Base-by-base conservation (phyloP, 1,140 invertebrate genomes). In the Rhyacophila brunnea region DNA sequence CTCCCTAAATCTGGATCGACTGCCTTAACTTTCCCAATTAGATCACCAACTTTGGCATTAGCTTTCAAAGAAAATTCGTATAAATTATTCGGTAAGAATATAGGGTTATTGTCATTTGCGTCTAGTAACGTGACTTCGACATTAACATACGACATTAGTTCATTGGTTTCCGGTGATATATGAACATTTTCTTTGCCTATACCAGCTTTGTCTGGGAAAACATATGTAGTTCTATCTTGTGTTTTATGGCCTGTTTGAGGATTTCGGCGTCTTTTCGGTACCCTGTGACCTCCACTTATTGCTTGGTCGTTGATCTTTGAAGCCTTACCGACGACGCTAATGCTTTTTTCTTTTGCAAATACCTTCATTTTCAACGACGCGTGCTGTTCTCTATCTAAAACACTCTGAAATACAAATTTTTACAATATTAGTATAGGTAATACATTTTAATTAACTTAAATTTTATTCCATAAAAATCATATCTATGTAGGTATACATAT, bases 91-190 rank as follows among this genome's bases (percentile, higher is more conserved):
- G 90, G 89, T 10, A 91, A 79, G 68, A 93, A 94, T 6, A 84
- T 85, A 0, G 91, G 91, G 67, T 91, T 92, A 67, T 93, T 93
- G 58, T 93, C 91, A 71, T 93, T 94, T 6, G 89, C 88, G 70
- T 93, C 92, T 0, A 93, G 74, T 14, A 94, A 69, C 0, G 88
- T 90, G 0, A 92, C 87, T 74, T 91, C 87, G 1, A 92, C 87
- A n/a, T 81, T 82, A 0, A 90, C 89, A 20, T 80, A 85, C 1
- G 86, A 85, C 72, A 66, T 83, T 67, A 71, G 66, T 73, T 73
- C 75, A 65, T 68, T 74, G 45, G 44, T 74, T 66, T 68, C 73
- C 59, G 69, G 70, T 44, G 71, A 66, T 15, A 73, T 72, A 54
- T 77, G 71, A 10, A 78, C 68, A 20, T 75, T 78, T 60, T 77